These are phyloP conservation scores for Drosophila nigrodunni DNA, from an alignment of 1,140 invertebrate species.

Conservation along the genomic window DNA sequence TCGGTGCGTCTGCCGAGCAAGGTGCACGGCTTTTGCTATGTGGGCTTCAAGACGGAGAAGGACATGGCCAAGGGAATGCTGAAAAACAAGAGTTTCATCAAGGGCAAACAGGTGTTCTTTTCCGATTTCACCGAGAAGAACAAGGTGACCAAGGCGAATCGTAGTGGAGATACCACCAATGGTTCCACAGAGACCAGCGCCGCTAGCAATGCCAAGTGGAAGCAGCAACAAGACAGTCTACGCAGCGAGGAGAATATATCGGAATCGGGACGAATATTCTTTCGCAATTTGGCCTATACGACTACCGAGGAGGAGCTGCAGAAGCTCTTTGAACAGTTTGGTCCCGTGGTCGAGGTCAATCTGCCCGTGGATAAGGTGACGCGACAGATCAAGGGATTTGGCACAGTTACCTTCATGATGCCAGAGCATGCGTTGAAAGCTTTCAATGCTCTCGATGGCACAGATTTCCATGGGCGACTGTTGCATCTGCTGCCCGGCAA, in stretches of 20 bases:
- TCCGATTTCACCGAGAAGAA: slow-evolving; percentile 87
- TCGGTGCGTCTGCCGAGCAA: slow-evolving; percentile 92
- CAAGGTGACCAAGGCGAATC: slow-evolving; percentile 82
- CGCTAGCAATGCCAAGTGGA: slow-evolving; percentile 86
- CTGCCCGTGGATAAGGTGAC: slow-evolving; percentile 94
- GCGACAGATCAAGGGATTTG: slow-evolving; percentile 96
- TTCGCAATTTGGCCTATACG: slow-evolving; percentile 96
- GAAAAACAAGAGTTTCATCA: slow-evolving; percentile 95
- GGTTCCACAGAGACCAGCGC: slow-evolving; percentile 16
- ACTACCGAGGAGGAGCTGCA: slow-evolving; percentile 95
- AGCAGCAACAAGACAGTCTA: slow-evolving; percentile 89
- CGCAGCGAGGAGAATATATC: slow-evolving; percentile 92
- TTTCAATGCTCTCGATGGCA: slow-evolving; percentile 94
- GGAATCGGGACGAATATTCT: slow-evolving; percentile 97
- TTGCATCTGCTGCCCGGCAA: slow-evolving; percentile 97
- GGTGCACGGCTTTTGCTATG: slow-evolving; percentile 94
- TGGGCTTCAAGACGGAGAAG: slow-evolving; percentile 94
- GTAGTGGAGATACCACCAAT: slow-evolving; percentile 68
- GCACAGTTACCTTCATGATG: slow-evolving; percentile 96
- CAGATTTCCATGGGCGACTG: slow-evolving; percentile 95
- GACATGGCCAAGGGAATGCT: slow-evolving; percentile 92
- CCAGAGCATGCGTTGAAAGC: slow-evolving; percentile 97
- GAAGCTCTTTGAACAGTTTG: slow-evolving; percentile 94
- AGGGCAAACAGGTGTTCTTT: slow-evolving; percentile 88
- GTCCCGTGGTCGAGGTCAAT: slow-evolving; percentile 94